These are phyloP conservation scores for Bucorvus abyssinicus DNA, from an alignment of 2,797 vertebrate genomes.

Conservation along the genomic window DNA sequence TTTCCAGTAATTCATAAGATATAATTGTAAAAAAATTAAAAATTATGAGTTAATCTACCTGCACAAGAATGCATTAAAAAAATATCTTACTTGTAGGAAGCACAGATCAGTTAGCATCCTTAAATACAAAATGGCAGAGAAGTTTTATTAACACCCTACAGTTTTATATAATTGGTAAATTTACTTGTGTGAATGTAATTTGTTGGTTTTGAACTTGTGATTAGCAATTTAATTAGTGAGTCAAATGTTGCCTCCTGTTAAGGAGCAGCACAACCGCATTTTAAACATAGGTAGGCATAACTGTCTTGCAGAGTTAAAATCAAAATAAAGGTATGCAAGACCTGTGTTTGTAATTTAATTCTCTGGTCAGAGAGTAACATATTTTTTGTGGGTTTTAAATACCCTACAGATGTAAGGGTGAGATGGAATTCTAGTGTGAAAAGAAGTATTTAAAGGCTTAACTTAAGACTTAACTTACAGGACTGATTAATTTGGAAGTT, in stretches of 20 bases:
- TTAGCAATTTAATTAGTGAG: neutral
- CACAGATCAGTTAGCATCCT: neutral
- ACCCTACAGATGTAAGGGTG: neutral
- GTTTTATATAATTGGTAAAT: neutral
- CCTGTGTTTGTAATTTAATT: neutral
- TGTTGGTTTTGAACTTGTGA: neutral
- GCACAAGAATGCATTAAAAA: neutral
- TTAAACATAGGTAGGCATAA: neutral
- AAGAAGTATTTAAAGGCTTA: conserved; percentile 70
- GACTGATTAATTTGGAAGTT: conserved; percentile 47
- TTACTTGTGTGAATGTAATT: neutral
- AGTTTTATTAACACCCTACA: neutral
- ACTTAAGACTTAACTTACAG: conserved; percentile 57
- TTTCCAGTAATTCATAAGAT: neutral
- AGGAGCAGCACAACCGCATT: neutral
- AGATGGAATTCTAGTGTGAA: conserved; percentile 63
- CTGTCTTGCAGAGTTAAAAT: neutral
- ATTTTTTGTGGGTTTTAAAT: neutral
- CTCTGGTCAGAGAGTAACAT: neutral
- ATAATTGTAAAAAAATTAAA: neutral
- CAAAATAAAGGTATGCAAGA: neutral
- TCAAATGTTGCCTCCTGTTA: neutral
- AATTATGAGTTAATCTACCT: neutral
- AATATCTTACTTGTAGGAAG: neutral
- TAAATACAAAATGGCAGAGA: neutral